Conservation (phyloP, 2,113 vertebrate genomes). For the Hyperopisus bebe region DNA sequence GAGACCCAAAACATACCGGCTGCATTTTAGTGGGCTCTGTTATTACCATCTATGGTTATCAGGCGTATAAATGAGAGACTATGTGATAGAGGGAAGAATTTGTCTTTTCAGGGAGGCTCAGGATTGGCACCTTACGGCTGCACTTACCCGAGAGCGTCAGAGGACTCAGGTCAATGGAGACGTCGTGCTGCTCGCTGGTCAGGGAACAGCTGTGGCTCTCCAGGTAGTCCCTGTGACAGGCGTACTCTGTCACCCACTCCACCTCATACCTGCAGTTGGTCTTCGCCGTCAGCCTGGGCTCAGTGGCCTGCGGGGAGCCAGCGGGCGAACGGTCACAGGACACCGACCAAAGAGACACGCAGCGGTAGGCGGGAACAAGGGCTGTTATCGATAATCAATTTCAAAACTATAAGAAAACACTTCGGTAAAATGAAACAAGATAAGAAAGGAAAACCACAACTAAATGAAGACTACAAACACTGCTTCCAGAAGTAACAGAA, state of each 20-base stretch:
- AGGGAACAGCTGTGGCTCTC: constrained; percentile 73
- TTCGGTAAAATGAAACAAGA: not conserved
- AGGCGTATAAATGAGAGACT: not conserved
- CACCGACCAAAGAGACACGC: not conserved
- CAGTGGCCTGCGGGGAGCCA: constrained; percentile 60
- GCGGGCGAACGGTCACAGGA: not conserved
- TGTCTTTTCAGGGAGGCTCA: not conserved
- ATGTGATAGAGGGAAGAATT: not conserved
- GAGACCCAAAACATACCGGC: not conserved
- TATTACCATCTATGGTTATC: not conserved
- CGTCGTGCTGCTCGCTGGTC: constrained; percentile 72
- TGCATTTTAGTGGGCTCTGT: not conserved
- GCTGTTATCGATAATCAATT: not conserved
- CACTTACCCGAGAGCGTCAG: constrained; percentile 63
- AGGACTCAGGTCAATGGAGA: constrained; percentile 76
- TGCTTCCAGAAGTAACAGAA: not conserved
- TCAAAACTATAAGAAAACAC: not conserved
- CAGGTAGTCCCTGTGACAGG: constrained; percentile 88
- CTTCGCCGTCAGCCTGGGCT: constrained; percentile 76
- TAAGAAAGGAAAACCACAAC: not conserved
- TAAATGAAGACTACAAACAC: not conserved
- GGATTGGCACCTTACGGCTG: not conserved
- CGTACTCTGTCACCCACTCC: constrained; percentile 90
- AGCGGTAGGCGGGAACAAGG: not conserved
- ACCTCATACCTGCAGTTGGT: constrained; percentile 85